A percentile compares a stretch with the other conserved stretches of the same genome.
Conservation (phyloP, 35 echinoderm and acorn worm species). For the Anneissia japonica region DNA sequence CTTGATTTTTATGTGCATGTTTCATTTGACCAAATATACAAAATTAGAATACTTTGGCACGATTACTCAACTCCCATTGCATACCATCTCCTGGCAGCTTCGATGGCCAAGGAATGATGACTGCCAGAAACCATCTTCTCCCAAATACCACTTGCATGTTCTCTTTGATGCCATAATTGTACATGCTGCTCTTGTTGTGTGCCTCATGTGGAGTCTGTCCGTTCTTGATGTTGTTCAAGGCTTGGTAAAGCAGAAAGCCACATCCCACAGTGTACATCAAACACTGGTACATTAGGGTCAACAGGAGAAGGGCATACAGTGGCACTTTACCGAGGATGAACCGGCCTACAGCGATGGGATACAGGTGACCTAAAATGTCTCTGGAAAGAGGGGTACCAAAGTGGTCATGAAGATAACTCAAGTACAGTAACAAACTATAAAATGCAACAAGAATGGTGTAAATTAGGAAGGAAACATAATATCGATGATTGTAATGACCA, state of each 20-base stretch:
- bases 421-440: constrained; percentile 79
- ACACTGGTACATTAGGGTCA: constrained; percentile 74
- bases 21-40: too few relatives aligned
- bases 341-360: constrained; percentile 55
- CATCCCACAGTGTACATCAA: constrained; percentile 32
- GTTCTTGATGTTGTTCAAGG: constrained; percentile 15
- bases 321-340: constrained; percentile 42
- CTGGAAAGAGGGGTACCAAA: constrained; percentile 25
- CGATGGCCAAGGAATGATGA: constrained; percentile 44
- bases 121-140: constrained; percentile 65
- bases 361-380: constrained; percentile 35
- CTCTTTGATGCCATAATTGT: constrained; percentile 48
- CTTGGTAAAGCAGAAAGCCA: constrained; percentile 42
- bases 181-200: constrained; percentile 19
- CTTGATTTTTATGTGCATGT: too few relatives aligned
- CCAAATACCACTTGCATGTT: constrained; percentile 68
- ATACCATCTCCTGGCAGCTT: not conserved
- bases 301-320: constrained; percentile 45
- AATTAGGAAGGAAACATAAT: constrained; percentile 64
- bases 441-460: constrained; percentile 54
- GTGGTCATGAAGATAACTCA: constrained; percentile 56
- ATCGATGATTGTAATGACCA: constrained; percentile 81
- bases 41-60: not conserved
- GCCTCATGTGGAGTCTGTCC: constrained; percentile 88
- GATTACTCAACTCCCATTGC: not conserved